These are phyloP conservation scores for Chrysolina haemoptera DNA, from an alignment of 2,888 invertebrate species.

Conservation along the genomic window DNA sequence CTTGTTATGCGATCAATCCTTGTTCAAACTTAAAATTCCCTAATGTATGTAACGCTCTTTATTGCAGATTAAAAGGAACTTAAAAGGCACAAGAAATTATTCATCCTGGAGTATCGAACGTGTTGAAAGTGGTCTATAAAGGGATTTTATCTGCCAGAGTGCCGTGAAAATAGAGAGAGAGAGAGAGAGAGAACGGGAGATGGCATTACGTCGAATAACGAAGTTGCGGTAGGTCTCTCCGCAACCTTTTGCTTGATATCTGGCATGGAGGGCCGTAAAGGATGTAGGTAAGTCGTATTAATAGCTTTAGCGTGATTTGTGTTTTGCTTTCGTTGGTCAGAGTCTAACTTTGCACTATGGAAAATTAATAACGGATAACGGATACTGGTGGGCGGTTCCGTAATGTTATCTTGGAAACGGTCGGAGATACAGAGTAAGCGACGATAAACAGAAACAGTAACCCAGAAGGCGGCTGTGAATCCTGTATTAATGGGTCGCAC, in stretches of 20 bases:
- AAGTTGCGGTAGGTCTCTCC: slow-evolving; percentile 40
- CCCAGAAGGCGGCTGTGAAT: not conserved
- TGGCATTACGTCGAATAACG: slow-evolving; percentile 23
- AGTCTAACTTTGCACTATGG: not conserved
- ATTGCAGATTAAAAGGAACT: slow-evolving; percentile 31
- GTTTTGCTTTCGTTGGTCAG: slow-evolving; percentile 8
- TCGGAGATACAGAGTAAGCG: not conserved
- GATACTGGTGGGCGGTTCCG: not conserved
- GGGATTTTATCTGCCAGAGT: slow-evolving; percentile 29
- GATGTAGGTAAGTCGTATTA: slow-evolving; percentile 21
- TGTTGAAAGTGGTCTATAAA: slow-evolving; percentile 36
- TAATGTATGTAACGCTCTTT: slow-evolving; percentile 21
- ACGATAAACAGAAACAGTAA: not conserved
- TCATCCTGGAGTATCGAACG: slow-evolving; percentile 30
- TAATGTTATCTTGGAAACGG: slow-evolving; percentile 10
- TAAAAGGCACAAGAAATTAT: slow-evolving; percentile 27
- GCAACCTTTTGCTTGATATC: slow-evolving; percentile 38
- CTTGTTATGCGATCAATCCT: not conserved
- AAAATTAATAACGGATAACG: slow-evolving; percentile 14
- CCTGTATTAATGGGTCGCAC: not conserved
- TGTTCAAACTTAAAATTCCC: not conserved
- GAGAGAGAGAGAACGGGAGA: slow-evolving; percentile 25
- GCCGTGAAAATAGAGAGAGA: slow-evolving; percentile 28
- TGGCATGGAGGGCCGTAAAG: slow-evolving; percentile 6
- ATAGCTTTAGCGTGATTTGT: slow-evolving; percentile 13